These are phyloP conservation scores for Danio kyathit DNA, from an alignment of 2,797 vertebrate species.

Conservation along the genomic window DNA sequence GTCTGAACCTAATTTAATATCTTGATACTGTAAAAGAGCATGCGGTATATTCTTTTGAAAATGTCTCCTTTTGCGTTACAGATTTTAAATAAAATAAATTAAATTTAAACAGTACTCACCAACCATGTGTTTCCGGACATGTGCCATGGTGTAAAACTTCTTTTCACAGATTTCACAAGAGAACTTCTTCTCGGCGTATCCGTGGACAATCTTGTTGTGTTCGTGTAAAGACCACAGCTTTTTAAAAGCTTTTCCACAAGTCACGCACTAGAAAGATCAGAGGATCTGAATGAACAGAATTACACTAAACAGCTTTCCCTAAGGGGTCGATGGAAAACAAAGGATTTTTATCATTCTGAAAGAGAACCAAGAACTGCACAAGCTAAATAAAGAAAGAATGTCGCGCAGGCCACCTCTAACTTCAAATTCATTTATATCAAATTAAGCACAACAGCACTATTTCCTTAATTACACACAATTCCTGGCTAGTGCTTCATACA, in stretches of 20 bases:
- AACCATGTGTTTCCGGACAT: constrained; percentile 98
- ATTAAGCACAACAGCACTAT: constrained; percentile 24
- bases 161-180: constrained; percentile 98
- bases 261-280: constrained; percentile 85
- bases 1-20: no score
- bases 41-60: neutral
- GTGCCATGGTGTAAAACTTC: constrained; percentile 99
- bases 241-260: constrained; percentile 96
- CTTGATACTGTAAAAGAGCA: neutral
- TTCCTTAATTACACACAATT: constrained; percentile 32
- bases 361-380: neutral
- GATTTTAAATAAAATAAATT: no score
- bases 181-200: constrained; percentile 98
- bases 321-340: constrained; percentile 20
- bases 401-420: constrained; percentile 32
- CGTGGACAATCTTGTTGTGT: constrained; percentile 97
- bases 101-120: constrained; percentile 82
- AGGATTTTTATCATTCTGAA: neutral
- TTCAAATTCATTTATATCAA: neutral
- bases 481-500: constrained; percentile 1
- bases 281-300: constrained; percentile 1
- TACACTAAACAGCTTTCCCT: constrained; percentile 6
- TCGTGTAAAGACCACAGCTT: constrained; percentile 98
- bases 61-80: neutral
- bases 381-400: constrained; percentile 14